These are phyloP conservation scores for Chrysolina oricalcia DNA, from an alignment of 2,888 invertebrate genomes.

Conservation along the genomic window DNA sequence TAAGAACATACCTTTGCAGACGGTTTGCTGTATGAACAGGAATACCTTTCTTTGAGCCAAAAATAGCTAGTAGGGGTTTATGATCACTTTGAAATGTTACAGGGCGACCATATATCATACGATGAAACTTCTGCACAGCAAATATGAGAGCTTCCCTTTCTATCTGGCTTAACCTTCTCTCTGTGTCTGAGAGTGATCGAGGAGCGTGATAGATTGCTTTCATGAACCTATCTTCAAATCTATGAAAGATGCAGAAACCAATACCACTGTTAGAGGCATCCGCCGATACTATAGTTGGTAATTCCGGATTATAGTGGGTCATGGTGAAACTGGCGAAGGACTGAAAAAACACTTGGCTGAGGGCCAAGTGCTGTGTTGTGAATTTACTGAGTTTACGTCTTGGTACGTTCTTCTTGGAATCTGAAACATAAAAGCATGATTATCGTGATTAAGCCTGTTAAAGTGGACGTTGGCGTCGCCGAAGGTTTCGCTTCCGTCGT, in stretches of 20 bases:
- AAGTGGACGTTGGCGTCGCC: too few species aligned
- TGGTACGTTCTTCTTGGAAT: too few species aligned
- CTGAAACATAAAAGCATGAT: too few species aligned
- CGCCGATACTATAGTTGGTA: conserved; percentile 3
- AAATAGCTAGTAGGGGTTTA: conserved; percentile 61
- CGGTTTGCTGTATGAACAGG: too few species aligned
- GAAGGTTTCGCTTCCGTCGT: too few species aligned
- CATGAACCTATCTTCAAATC: neutral
- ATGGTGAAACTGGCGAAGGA: conserved; percentile 34
- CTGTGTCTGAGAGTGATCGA: conserved; percentile 59
- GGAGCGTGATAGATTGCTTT: conserved; percentile 55
- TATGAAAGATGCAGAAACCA: neutral
- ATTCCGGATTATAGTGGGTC: too few species aligned
- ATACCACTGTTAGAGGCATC: conserved; percentile 7
- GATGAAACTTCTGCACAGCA: conserved; percentile 62
- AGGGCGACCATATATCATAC: conserved; percentile 61
- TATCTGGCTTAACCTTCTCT: conserved; percentile 46
- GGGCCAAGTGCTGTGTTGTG: too few species aligned
- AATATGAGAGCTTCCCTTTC: too few species aligned
- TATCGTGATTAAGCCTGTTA: too few species aligned
- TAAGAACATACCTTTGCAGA: conserved; percentile 56
- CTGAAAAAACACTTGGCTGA: too few species aligned
- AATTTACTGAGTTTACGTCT: too few species aligned
- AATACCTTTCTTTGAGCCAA: conserved; percentile 55
- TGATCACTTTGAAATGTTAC: conserved; percentile 64